Evolutionary conservation across 23 tunicate genomes (phyloP).

Genomic region (Ciona savignyi): DNA sequence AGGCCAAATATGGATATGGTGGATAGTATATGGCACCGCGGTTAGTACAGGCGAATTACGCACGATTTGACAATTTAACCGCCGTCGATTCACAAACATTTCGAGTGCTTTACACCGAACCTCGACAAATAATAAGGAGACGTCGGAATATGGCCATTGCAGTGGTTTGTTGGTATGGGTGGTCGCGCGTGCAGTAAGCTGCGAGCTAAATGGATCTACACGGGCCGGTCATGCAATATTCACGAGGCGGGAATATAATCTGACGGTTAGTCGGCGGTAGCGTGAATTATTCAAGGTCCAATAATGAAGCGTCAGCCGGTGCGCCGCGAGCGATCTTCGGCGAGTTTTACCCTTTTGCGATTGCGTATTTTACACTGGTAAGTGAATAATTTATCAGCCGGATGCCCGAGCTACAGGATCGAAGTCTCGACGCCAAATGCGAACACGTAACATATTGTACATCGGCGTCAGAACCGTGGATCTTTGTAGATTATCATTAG

Average conservation of each 20-base stretch:
- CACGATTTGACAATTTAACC: too few relatives aligned
- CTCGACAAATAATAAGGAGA: too few relatives aligned
- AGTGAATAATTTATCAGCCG: conserved; percentile 8
- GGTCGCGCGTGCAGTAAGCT: not conserved
- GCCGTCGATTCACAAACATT: too few relatives aligned
- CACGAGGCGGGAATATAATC: conserved; percentile 8
- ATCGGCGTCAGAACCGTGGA: too few relatives aligned
- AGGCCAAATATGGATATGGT: too few relatives aligned
- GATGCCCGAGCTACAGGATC: not conserved
- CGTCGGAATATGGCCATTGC: too few relatives aligned
- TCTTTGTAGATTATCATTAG: too few relatives aligned
- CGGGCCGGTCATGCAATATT: not conserved
- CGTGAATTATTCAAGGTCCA: not conserved
- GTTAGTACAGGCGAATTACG: too few relatives aligned
- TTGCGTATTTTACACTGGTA: conserved; percentile 4
- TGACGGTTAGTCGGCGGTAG: conserved; percentile 6
- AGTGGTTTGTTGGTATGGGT: too few relatives aligned
- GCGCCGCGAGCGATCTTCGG: not conserved
- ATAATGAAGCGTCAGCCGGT: not conserved
- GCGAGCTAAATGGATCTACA: not conserved
- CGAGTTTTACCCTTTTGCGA: not conserved
- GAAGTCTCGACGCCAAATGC: not conserved
- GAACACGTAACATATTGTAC: not conserved
- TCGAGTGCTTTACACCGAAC: too few relatives aligned
- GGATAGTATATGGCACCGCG: too few relatives aligned